Conservation (phyloP, 1,140 invertebrate genomes). For the Odontomachus brunneus region DNA sequence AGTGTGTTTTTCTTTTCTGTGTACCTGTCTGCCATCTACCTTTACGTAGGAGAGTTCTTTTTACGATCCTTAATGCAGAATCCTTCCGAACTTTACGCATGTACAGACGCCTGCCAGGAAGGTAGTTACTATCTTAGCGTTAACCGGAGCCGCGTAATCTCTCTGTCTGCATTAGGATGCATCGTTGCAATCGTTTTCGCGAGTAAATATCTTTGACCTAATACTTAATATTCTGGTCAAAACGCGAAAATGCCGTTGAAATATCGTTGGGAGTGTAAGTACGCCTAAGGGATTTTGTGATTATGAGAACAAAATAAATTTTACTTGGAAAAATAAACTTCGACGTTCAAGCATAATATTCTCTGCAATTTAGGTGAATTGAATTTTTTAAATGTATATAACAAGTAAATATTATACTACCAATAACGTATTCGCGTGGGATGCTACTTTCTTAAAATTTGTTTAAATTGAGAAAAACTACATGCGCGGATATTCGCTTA, state of each 20-base stretch:
- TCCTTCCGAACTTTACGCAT: conserved; percentile 67
- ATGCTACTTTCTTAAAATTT: no score
- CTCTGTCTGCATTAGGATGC: conserved; percentile 38
- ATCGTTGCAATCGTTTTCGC: conserved; percentile 15
- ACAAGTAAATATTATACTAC: no score
- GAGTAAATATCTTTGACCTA: neutral
- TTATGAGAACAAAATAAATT: no score
- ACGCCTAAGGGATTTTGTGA: no score
- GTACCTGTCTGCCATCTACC: conserved; percentile 59
- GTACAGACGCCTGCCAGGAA: conserved; percentile 69
- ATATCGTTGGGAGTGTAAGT: no score
- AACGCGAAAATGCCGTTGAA: neutral
- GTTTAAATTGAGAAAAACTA: no score
- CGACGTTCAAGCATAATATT: no score
- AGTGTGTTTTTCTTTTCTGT: no score
- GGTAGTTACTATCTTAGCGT: conserved; percentile 50
- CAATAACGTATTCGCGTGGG: no score
- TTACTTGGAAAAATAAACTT: no score
- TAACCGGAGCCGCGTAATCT: conserved; percentile 30
- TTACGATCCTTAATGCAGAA: conserved; percentile 46
- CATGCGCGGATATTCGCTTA: neutral
- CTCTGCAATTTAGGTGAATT: no score
- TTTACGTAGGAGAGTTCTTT: conserved; percentile 65
- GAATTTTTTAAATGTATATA: no score
- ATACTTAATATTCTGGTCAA: neutral